These are phyloP conservation scores for Caenorhabditis afra DNA, from an alignment of 2,888 invertebrate genomes.

Conservation along the genomic window DNA sequence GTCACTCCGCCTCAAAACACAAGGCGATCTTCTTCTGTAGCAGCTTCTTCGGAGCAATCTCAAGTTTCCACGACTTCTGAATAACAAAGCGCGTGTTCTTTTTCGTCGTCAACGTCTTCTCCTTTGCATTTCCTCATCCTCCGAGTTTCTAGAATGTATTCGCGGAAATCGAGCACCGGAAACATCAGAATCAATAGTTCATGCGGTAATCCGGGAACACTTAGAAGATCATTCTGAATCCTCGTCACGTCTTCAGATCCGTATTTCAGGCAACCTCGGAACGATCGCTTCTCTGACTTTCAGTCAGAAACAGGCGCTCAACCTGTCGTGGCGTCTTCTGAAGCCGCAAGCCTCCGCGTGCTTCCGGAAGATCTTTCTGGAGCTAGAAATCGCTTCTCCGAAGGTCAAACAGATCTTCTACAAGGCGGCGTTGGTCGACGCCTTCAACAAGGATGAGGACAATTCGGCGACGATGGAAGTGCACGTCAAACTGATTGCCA, in stretches of 20 bases:
- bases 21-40: conserved; percentile 3
- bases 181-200: conserved; percentile 49
- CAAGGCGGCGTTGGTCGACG: conserved; percentile 79
- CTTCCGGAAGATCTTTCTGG: conserved; percentile 77
- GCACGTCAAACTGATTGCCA: conserved; percentile 74
- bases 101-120: neutral
- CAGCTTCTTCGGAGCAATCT: conserved; percentile 2
- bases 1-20: conserved; percentile 24
- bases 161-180: conserved; percentile 53
- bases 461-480: conserved; percentile 77
- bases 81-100: conserved; percentile 14
- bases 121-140: neutral
- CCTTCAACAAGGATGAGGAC: conserved; percentile 78
- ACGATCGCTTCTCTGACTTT: conserved; percentile 69
- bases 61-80: conserved; percentile 16
- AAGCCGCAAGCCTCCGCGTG: conserved; percentile 68
- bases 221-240: neutral
- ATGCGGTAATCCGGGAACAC: conserved; percentile 27
- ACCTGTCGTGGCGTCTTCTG: conserved; percentile 74
- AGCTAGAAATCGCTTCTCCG: conserved; percentile 76
- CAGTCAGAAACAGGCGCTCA: conserved; percentile 73
- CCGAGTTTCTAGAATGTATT: conserved; percentile 47
- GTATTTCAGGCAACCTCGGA: conserved; percentile 64
- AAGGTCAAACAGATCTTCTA: conserved; percentile 80
- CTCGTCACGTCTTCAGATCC: too few relatives aligned